Evolutionary conservation across 92 coral and sea anemone genomes (phyloP).

Genomic region (Desmophyllum pertusum): DNA sequence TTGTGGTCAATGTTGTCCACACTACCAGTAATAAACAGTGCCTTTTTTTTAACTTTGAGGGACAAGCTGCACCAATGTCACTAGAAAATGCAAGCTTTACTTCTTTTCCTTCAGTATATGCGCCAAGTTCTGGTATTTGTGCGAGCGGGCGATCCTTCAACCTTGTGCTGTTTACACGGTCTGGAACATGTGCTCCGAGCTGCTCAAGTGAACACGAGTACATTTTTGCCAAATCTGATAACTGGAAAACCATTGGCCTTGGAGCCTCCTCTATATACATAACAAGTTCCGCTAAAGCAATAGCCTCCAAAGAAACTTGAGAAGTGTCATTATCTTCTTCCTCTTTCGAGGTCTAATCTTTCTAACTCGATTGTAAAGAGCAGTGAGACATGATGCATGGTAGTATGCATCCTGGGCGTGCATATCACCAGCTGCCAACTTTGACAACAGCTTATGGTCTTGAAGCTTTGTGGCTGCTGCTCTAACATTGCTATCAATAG

Average conservation of each 20-base stretch:
- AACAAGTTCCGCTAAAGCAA: slow-evolving; percentile 38
- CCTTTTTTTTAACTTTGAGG: slow-evolving; percentile 21
- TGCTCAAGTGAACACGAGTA: slow-evolving; percentile 35
- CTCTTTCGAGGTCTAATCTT: slow-evolving; percentile 13
- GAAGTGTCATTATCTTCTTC: neutral
- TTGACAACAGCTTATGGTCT: slow-evolving; percentile 57
- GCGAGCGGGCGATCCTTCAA: slow-evolving; percentile 47
- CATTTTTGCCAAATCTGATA: slow-evolving; percentile 43
- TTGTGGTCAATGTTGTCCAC: slow-evolving; percentile 71
- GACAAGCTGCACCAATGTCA: slow-evolving; percentile 49
- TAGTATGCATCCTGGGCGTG: slow-evolving; percentile 49
- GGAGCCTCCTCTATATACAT: slow-evolving; percentile 34
- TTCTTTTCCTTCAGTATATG: slow-evolving; percentile 42
- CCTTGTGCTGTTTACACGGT: slow-evolving; percentile 43
- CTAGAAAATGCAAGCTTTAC: slow-evolving; percentile 38
- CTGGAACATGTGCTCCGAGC: slow-evolving; percentile 48
- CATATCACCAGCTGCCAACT: slow-evolving; percentile 48
- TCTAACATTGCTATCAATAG: slow-evolving; percentile 37
- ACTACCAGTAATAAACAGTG: slow-evolving; percentile 51
- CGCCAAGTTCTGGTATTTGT: slow-evolving; percentile 33
- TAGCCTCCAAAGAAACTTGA: slow-evolving; percentile 29
- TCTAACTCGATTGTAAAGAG: slow-evolving; percentile 52
- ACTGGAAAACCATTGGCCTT: slow-evolving; percentile 31
- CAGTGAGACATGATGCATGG: slow-evolving; percentile 42
- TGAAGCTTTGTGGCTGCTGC: slow-evolving; percentile 42